These are phyloP conservation scores for Drosophila lacicola DNA, from an alignment of 2,888 invertebrate genomes.

Conservation along the genomic window DNA sequence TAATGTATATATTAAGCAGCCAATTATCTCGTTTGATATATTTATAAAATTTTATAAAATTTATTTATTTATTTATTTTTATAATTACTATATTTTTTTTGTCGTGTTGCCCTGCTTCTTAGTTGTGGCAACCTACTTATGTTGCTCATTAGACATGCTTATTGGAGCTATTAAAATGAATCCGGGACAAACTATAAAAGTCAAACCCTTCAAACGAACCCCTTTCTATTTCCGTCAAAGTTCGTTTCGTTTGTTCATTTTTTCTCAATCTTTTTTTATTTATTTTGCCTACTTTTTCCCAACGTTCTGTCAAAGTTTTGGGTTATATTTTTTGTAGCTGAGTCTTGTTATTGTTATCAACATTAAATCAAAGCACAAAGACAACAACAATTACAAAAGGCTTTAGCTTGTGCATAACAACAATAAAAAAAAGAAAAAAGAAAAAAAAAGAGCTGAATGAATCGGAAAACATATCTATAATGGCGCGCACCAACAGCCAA, in stretches of 20 bases:
- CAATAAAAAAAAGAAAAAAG: constrained; percentile 25
- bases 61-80: too few relatives aligned
- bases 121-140: constrained; percentile 60
- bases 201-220: constrained; percentile 59
- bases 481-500: constrained; percentile 36
- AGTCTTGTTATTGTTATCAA: constrained; percentile 76
- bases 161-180: constrained; percentile 81
- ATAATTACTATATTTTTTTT: neutral
- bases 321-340: constrained; percentile 50
- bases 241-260: constrained; percentile 44
- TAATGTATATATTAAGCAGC: too few relatives aligned
- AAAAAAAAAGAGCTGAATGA: constrained; percentile 39
- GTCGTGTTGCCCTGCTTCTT: constrained; percentile 6
- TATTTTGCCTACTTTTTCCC: constrained; percentile 20
- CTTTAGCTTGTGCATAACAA: constrained; percentile 48
- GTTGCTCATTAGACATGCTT: constrained; percentile 80
- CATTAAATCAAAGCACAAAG: constrained; percentile 79
- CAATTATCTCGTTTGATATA: too few relatives aligned
- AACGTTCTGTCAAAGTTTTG: constrained; percentile 60
- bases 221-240: constrained; percentile 41
- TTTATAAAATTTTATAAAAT: neutral
- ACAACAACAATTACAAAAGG: constrained; percentile 77
- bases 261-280: neutral
- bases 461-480: constrained; percentile 62
- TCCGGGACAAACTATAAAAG: constrained; percentile 82